These are phyloP conservation scores for Rapana venosa DNA, from an alignment of 2,888 invertebrate genomes.

Conservation along the genomic window DNA sequence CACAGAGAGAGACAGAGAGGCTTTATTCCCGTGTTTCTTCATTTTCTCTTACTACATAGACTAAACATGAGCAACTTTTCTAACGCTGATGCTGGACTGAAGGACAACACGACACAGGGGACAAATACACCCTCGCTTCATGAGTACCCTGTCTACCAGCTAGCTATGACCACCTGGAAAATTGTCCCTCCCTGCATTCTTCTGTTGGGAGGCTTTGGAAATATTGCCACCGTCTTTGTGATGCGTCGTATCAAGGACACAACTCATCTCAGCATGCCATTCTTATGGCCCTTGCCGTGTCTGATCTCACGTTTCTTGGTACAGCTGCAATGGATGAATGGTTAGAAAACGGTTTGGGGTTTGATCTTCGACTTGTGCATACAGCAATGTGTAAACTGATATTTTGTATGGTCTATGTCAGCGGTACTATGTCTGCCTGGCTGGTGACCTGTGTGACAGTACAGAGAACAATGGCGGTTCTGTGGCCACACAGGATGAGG, in stretches of 20 bases:
- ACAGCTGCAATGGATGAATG: too few species aligned
- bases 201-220: constrained; percentile 5
- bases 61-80: too few species aligned
- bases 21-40: too few species aligned
- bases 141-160: neutral
- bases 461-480: constrained; percentile 3
- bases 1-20: too few species aligned
- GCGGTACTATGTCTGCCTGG: neutral
- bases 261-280: constrained; percentile 5
- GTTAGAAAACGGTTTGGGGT: neutral
- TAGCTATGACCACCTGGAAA: neutral
- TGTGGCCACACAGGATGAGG: neutral
- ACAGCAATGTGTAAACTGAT: neutral
- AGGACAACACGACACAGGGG: too few species aligned
- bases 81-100: too few species aligned
- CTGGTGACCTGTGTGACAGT: constrained; percentile 12
- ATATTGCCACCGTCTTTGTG: constrained; percentile 2
- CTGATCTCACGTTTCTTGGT: neutral
- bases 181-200: neutral
- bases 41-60: too few species aligned
- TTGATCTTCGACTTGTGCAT: neutral
- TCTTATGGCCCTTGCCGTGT: constrained; percentile 4
- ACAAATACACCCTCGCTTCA: too few species aligned
- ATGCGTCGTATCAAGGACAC: constrained; percentile 24
- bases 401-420: neutral